Evolutionary conservation across 2,113 vertebrate genomes (phyloP).

Genomic region (Chlorocebus sabaeus): DNA sequence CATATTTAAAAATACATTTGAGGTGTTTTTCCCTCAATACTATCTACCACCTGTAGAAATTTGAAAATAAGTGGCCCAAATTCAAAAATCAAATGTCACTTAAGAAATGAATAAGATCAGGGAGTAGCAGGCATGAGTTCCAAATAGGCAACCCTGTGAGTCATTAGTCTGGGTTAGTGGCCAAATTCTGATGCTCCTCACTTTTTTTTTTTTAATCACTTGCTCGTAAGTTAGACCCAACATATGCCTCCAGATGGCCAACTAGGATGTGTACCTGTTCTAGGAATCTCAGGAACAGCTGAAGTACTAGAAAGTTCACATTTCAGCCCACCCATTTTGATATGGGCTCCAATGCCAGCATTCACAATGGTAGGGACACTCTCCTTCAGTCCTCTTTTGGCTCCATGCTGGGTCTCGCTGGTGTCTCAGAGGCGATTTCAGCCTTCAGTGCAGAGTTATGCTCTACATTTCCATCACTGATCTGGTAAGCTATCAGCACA

Average conservation of each 20-base stretch:
- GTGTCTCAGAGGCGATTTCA: constrained; percentile 60
- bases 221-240: background rate
- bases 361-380: constrained; percentile 58
- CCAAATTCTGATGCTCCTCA: background rate
- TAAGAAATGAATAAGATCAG: background rate
- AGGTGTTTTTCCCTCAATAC: background rate
- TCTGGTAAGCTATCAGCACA: constrained; percentile 71
- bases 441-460: constrained; percentile 53
- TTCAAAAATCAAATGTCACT: background rate
- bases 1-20: background rate
- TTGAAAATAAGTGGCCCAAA: background rate
- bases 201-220: background rate
- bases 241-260: background rate
- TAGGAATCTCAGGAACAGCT: background rate
- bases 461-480: constrained; percentile 65
- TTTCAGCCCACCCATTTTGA: constrained; percentile 63
- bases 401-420: constrained; percentile 64
- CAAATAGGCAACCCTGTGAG: background rate
- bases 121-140: background rate
- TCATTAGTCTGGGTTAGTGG: background rate
- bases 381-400: constrained; percentile 56
- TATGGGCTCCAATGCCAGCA: constrained; percentile 56
- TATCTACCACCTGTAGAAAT: background rate
- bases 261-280: background rate
- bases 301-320: constrained; percentile 46